A percentile compares a stretch with the other conserved stretches of the same genome.
These are phyloP conservation scores for Mythimna impura DNA, from an alignment of 2,888 invertebrate genomes.

Conservation along the genomic window DNA sequence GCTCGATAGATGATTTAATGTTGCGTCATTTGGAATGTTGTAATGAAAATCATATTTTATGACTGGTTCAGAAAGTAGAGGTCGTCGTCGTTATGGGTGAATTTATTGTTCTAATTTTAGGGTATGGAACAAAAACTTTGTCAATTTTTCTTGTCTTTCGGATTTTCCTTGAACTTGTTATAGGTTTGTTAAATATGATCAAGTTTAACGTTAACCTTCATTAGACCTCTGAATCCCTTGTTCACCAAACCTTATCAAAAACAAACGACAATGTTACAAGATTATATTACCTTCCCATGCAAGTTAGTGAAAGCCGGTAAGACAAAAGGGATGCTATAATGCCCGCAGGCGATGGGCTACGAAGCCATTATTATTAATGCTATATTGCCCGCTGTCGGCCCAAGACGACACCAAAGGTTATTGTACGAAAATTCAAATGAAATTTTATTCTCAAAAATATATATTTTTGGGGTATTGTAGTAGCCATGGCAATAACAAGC, in stretches of 20 bases:
- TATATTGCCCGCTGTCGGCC: constrained; percentile 19
- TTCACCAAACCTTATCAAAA: constrained; percentile 24
- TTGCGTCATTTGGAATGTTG: constrained; percentile 40
- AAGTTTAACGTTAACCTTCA: neutral
- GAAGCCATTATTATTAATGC: constrained; percentile 46
- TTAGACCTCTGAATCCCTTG: neutral
- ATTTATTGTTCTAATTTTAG: constrained; percentile 12
- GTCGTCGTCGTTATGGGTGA: constrained; percentile 4
- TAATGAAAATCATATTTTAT: constrained; percentile 50
- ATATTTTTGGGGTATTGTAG: neutral
- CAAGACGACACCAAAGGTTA: constrained; percentile 24
- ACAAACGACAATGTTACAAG: constrained; percentile 21
- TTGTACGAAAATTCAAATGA: constrained; percentile 3
- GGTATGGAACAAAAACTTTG: neutral
- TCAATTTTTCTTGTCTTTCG: neutral
- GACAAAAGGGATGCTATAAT: constrained; percentile 46
- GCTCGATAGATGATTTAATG: constrained; percentile 56
- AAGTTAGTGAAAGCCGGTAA: constrained; percentile 45
- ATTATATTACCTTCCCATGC: constrained; percentile 41
- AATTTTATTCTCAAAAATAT: neutral
- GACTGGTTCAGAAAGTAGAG: neutral
- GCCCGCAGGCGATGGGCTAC: constrained; percentile 20
- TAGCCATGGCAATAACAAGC: neutral
- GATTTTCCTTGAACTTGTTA: neutral
- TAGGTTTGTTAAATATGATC: neutral